Evolutionary conservation across 2,797 vertebrate species (phyloP).

Genomic region (Gambusia yucatana): DNA sequence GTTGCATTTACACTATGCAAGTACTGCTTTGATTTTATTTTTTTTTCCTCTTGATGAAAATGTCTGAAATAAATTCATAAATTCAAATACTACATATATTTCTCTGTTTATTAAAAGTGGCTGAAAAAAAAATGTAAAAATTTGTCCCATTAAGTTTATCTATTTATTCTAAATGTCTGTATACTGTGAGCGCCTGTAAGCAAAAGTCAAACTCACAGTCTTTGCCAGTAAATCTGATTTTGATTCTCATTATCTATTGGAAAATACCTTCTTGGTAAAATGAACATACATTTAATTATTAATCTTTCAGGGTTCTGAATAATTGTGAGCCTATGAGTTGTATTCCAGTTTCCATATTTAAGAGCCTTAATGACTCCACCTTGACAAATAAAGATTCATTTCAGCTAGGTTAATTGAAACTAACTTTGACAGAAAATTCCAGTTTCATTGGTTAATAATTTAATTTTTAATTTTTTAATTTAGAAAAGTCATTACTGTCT

Average conservation of each 20-base stretch:
- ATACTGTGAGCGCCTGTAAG: background rate
- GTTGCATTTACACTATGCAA: too few species aligned
- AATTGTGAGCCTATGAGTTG: background rate
- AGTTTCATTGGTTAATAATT: background rate
- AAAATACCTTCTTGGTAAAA: background rate
- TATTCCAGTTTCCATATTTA: background rate
- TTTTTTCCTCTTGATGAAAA: too few species aligned
- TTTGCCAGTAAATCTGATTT: background rate
- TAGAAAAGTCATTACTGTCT: background rate
- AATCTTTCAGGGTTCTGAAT: background rate
- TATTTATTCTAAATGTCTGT: background rate
- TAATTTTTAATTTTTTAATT: too few species aligned
- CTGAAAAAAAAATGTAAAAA: background rate
- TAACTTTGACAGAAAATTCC: background rate
- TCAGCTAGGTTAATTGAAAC: background rate
- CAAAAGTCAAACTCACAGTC: background rate
- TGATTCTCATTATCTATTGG: background rate
- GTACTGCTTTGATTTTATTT: too few species aligned
- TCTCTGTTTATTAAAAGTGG: background rate
- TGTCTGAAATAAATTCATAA: too few species aligned
- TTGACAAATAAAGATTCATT: background rate
- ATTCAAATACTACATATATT: background rate
- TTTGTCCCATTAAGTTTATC: background rate
- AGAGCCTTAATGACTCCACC: background rate
- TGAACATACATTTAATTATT: background rate